Evolutionary conservation across 2,888 invertebrate genomes (phyloP).

Genomic region (Harpalus rufipes): DNA sequence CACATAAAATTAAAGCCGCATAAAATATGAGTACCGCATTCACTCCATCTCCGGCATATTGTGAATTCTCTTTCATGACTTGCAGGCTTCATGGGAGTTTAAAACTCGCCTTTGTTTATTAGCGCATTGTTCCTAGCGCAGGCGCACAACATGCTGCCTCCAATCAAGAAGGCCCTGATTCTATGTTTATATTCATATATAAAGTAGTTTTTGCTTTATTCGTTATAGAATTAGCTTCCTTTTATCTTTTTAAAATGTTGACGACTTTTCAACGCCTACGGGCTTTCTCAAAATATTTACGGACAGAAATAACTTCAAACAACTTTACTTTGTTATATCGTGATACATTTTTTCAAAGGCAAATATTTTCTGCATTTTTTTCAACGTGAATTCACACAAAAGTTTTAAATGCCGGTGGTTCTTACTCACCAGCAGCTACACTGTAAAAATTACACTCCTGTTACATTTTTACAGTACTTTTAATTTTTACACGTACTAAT

Average conservation of each 20-base stretch:
- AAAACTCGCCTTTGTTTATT: constrained; percentile 49
- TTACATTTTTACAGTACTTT: too few relatives aligned
- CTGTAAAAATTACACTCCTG: too few relatives aligned
- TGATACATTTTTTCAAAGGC: neutral
- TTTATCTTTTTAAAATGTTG: constrained; percentile 24
- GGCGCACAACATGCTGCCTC: neutral
- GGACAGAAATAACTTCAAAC: neutral
- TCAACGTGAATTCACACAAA: too few relatives aligned
- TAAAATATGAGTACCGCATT: constrained; percentile 50
- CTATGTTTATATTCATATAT: neutral
- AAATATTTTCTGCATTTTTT: neutral
- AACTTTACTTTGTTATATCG: constrained; percentile 1
- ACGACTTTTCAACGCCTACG: neutral
- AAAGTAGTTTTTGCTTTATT: constrained; percentile 1
- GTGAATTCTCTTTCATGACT: constrained; percentile 40
- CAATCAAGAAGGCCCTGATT: neutral
- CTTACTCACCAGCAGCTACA: too few relatives aligned
- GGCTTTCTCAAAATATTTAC: neutral
- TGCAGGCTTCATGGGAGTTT: constrained; percentile 48
- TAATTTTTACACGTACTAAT: too few relatives aligned
- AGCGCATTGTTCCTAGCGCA: constrained; percentile 35
- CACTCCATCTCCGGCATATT: constrained; percentile 18
- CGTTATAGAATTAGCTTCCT: constrained; percentile 16
- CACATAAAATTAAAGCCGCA: constrained; percentile 45
- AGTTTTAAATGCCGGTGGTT: too few relatives aligned